Conservation (phyloP, 2,797 vertebrate genomes). For the Cygnus olor region DNA sequence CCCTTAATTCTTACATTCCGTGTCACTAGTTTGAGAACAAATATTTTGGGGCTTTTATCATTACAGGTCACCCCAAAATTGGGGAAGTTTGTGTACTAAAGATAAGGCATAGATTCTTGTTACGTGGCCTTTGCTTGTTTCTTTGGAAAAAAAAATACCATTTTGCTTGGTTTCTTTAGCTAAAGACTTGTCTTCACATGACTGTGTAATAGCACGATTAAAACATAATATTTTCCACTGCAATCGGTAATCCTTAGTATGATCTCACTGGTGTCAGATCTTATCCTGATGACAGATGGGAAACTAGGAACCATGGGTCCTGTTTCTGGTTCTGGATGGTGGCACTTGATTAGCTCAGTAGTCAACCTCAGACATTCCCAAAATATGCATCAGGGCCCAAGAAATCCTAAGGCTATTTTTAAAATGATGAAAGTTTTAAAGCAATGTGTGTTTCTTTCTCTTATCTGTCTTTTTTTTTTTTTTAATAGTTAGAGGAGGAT, state of each 20-base stretch:
- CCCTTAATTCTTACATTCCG: neutral
- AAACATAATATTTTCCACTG: constrained; percentile 54
- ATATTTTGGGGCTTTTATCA: neutral
- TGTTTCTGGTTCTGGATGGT: neutral
- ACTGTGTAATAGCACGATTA: neutral
- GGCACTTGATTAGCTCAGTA: constrained; percentile 25
- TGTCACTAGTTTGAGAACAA: neutral
- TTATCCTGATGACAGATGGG: constrained; percentile 53
- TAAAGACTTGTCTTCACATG: constrained; percentile 37
- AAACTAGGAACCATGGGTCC: neutral
- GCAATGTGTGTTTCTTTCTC: neutral
- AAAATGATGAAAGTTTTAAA: neutral
- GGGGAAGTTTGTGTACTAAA: neutral
- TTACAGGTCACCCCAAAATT: neutral
- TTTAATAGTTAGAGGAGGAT: neutral
- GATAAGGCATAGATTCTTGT: neutral
- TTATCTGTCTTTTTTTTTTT: neutral
- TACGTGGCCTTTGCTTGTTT: constrained; percentile 2
- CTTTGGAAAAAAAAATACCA: neutral
- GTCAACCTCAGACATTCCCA: constrained; percentile 2
- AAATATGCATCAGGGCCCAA: neutral
- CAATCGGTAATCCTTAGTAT: constrained; percentile 32
- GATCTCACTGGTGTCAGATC: constrained; percentile 57
- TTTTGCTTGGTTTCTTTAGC: constrained; percentile 35
- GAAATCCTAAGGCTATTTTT: constrained; percentile 9